Base-by-base conservation (phyloP, 92 coral and sea anemone species). In the Porites divaricata region DNA sequence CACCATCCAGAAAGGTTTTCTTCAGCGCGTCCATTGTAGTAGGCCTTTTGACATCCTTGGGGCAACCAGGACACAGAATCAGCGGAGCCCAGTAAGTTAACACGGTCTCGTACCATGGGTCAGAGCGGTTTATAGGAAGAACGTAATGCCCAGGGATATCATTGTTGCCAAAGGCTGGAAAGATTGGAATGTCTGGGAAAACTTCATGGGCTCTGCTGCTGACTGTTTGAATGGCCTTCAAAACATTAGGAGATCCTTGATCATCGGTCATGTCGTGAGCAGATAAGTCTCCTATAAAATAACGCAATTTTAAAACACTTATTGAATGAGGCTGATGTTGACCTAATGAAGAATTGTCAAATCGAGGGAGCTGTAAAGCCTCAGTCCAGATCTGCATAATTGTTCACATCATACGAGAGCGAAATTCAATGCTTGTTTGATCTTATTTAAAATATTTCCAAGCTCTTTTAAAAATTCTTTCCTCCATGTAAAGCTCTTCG, bases 71-170 rank as follows among this genome's bases (percentile, higher is more conserved):
- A 21, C 99, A 96, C 76, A 90, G 75, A 54, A 96, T 96, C 28
- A 91, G 76, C 1, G 94, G 91, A 35, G 92, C 92, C 98, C 98
- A 96, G 49, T 92, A 74, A 8, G 85, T 81, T 62, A 96, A 85
- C 2, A 95, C 80, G 7, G 73, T 87, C 35, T 82, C 56, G 85
- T 94, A 94, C 99, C 99, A 96, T 35, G 45, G 45, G 6, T 72
- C 64, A 21, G 74, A 80, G 64, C 79, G 86, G 61, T 79, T 80
- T 41, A 35, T 35, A 35, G 98, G 99, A 49, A 96, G 74, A 10
- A 92, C 73, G 62, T 96, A 92, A 70, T 92, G 95, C 6, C 96
- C 98, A 13, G 95, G 98, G 53, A 96, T 94, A 77, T 96, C 98
- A 80, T 94, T 94, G 85, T 94, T 96, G 21, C 99, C 99, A 92